Evolutionary conservation across 2,888 invertebrate genomes (phyloP), one percentile per base, ranked within the genome.

Genomic region (Drosophila birchii): DNA sequence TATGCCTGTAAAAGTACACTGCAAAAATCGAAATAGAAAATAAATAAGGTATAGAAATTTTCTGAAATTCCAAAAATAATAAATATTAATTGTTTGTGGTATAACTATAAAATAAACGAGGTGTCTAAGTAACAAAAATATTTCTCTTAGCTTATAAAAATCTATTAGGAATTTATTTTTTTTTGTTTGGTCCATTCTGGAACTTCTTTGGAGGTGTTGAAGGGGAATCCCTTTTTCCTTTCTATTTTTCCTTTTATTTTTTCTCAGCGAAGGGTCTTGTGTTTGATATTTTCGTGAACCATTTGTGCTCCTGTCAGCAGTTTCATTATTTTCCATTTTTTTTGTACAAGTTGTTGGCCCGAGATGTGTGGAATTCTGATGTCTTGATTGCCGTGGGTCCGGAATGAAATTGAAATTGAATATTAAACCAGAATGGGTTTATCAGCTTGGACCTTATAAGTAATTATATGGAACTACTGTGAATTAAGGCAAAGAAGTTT

Each of bases 241-340:
- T 43, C 14, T 12, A 32, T 39, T 54, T 5, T 18, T 29, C 3
- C 34, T 1, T 32, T n/a, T 16, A 14, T 18, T 43, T 20, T 38
- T n/a, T 23, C 9, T 18, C 23, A n/a, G 43, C 34, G 5, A n/a
- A 49, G 8, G 64, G 64, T 49, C 63, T 64, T 43, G 49, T 26
- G 23, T 64, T 64, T 63, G 64, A 62, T 63, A 63, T 66, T 66
- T 51, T 43, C 34, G 36, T 38, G 49, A 41, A 55, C 60, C 71
- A 70, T 70, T 71, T 70, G 59, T 60, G 71, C 59, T 61, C 49
- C 55, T 74, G 73, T 74, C 74, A 73, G 74, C 74, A 73, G 53
- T 73, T 74, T 73, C 51, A 74, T 74, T 74, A 74, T 73, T 64
- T 56, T 60, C 57, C 41, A 63, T 74, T 73, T 73, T 66, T 72